phyloP scores from a whole-genome alignment of 2,888 invertebrate genomes.

The Orchestes rusci region DNA sequence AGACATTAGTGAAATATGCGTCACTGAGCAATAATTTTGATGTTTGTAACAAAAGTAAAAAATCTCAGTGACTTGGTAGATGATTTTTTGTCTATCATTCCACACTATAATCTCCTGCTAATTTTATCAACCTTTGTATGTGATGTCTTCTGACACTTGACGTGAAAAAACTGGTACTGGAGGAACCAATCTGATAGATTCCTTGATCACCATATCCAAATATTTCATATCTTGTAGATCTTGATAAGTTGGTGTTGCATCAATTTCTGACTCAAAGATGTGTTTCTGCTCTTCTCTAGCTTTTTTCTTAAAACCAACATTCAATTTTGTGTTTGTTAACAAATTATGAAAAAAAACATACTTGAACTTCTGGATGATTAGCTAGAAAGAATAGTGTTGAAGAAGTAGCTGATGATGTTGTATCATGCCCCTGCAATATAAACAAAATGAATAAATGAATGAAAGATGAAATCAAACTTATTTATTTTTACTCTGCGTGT shows the following conservation, averaged over 20 bases:
- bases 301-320: slow-evolving; percentile 33
- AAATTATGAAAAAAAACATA: slow-evolving; percentile 9
- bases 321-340: background rate
- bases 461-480: background rate
- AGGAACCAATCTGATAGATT: slow-evolving; percentile 49
- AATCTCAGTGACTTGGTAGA: too few species aligned
- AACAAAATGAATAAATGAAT: background rate
- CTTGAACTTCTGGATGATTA: slow-evolving; percentile 43
- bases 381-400: slow-evolving; percentile 45
- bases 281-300: slow-evolving; percentile 38
- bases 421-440: slow-evolving; percentile 44
- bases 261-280: slow-evolving; percentile 37
- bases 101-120: background rate
- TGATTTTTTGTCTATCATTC: background rate
- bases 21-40: too few species aligned
- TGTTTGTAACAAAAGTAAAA: background rate
- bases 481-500: background rate
- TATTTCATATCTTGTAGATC: slow-evolving; percentile 42
- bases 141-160: slow-evolving; percentile 5
- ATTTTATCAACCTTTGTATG: slow-evolving; percentile 10
- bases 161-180: slow-evolving; percentile 49
- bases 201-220: slow-evolving; percentile 52
- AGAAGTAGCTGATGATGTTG: slow-evolving; percentile 44
- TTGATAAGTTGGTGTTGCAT: slow-evolving; percentile 29
- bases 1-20: too few species aligned